Evolutionary conservation across 2,888 invertebrate genomes (phyloP).

Genomic region (Brachyptera putata): DNA sequence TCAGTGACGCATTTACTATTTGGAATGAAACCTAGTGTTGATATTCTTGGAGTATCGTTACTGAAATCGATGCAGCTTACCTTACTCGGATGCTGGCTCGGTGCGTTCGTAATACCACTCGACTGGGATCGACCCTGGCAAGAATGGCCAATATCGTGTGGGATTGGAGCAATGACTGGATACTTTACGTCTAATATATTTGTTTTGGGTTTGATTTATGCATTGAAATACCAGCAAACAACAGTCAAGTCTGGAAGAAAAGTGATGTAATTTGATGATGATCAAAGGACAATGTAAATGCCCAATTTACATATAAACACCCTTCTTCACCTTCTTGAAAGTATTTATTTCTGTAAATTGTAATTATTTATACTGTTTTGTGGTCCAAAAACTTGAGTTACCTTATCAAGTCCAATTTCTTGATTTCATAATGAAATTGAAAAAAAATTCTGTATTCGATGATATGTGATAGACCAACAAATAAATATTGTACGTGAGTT

Average conservation of each 20-base stretch:
- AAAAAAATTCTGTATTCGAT: too few species aligned
- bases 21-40: constrained; percentile 23
- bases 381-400: too few species aligned
- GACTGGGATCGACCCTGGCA: constrained; percentile 93
- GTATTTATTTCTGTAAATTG: too few species aligned
- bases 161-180: constrained; percentile 62
- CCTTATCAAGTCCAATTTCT: too few species aligned
- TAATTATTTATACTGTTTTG: too few species aligned
- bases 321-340: too few species aligned
- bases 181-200: background rate
- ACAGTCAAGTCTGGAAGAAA: background rate
- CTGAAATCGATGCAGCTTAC: constrained; percentile 42
- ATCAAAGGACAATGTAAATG: too few species aligned
- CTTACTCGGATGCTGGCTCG: constrained; percentile 76
- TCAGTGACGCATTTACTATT: constrained; percentile 36
- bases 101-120: constrained; percentile 78
- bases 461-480: too few species aligned
- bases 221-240: background rate
- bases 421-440: too few species aligned
- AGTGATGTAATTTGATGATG: background rate
- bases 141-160: constrained; percentile 70
- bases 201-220: background rate
- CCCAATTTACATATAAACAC: too few species aligned
- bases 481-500: too few species aligned
- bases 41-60: constrained; percentile 34